Evolutionary conservation across 2,797 vertebrate species (phyloP), one percentile per base, ranked within the genome.

Genomic region (Phrynocephalus vlangalii): DNA sequence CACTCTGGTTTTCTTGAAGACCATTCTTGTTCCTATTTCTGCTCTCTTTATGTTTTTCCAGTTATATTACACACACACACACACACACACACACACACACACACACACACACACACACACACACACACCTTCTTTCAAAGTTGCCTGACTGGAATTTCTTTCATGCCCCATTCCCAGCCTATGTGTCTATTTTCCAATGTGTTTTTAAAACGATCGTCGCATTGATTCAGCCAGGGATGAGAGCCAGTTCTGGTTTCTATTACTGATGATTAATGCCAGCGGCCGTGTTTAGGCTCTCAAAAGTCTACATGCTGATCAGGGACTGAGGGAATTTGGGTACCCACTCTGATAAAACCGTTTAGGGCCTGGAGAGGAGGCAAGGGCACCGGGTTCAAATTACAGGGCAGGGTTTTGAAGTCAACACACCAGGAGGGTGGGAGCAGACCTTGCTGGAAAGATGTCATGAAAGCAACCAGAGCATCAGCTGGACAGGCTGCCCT

Each of bases 211-310:
- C 26, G 16, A 86, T 93, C 91, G 94, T 96, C 96, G 93, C 93
- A 85, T 96, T 97, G 97, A 97, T 96, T 97, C 95, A 89, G 94
- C 90, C 38, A 88, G 91, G 96, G 95, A 72, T 89, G 73, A 92
- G 92, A 94, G 94, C 95, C 96, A 96, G 94, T 93, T 97, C 97
- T 98, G 97, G 95, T 98, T 98, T 97, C 95, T 93, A 96, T 97
- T 97, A 98, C 90, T 91, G 85, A 71, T 96, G 96, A 97, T 96
- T 97, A 96, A 97, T 96, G 93, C 95, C 95, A 94, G 94, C 90
- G 95, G 92, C 94, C 60, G 75, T 94, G 96, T 96, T 97, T 95
- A 95, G 93, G 91, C 92, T 95, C 93, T 71, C 92, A 89, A 13
- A 84, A 95, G 93, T 94, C 94, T 93, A 93, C 93, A 92, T 52